Conservation (phyloP, 2,797 vertebrate species). For the Sebastes steindachneri region DNA sequence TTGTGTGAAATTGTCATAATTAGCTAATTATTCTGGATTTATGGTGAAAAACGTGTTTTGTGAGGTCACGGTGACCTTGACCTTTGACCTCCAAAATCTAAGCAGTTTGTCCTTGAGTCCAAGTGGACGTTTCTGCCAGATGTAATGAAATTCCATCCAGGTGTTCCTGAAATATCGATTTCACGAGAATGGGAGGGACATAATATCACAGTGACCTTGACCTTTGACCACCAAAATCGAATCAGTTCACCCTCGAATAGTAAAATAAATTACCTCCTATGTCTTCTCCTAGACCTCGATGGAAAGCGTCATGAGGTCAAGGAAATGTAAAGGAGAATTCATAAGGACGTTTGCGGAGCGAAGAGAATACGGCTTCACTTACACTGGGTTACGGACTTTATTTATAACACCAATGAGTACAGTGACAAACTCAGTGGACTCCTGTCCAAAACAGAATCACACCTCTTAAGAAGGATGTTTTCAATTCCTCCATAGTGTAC, state of each 20-base stretch:
- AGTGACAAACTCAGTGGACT: too few species aligned
- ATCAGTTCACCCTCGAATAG: background rate
- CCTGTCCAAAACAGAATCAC: too few species aligned
- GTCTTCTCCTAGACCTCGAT: background rate
- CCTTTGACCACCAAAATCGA: rapidly evolving
- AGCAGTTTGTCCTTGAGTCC: background rate
- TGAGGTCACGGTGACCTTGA: background rate
- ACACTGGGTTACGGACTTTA: background rate
- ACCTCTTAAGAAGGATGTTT: too few species aligned
- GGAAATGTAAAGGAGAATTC: background rate
- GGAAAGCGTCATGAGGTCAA: background rate
- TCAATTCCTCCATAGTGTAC: too few species aligned
- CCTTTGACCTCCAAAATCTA: background rate
- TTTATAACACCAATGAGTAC: too few species aligned
- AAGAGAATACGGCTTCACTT: background rate
- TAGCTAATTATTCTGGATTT: background rate
- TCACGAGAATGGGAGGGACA: too few species aligned
- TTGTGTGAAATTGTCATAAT: background rate
- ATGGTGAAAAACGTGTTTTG: background rate
- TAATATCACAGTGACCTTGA: too few species aligned
- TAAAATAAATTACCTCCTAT: background rate
- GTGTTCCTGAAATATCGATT: too few species aligned
- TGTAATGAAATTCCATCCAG: too few species aligned
- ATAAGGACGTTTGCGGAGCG: background rate
- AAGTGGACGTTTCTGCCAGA: background rate